Conservation (phyloP, 2,797 vertebrate genomes). For the Acanthis flammea region DNA sequence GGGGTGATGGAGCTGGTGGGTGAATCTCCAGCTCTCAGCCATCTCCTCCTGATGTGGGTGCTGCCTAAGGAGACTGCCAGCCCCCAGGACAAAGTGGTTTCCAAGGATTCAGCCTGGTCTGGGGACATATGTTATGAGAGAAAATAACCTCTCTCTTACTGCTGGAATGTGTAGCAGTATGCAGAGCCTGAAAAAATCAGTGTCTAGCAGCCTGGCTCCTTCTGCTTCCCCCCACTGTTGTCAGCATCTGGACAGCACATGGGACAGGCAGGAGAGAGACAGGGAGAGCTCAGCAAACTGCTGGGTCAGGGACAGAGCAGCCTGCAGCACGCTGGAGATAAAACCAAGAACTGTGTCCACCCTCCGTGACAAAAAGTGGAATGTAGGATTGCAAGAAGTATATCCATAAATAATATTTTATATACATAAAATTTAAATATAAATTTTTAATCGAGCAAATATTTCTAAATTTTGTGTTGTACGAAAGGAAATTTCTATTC, state of each 20-base stretch:
- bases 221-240: background rate
- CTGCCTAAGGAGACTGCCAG: background rate
- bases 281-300: background rate
- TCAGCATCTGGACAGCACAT: background rate
- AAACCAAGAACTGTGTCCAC: background rate
- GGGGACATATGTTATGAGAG: background rate
- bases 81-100: background rate
- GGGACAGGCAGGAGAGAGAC: background rate
- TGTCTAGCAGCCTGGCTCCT: background rate
- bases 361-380: rapidly evolving
- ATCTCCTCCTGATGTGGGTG: rapidly evolving
- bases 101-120: background rate
- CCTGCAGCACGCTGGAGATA: background rate
- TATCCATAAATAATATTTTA: background rate
- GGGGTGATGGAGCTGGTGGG: rapidly evolving
- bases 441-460: background rate
- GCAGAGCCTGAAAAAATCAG: background rate
- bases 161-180: rapidly evolving
- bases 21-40: background rate
- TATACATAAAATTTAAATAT: no score
- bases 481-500: background rate
- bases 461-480: background rate
- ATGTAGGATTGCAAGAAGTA: background rate
- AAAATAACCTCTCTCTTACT: background rate
- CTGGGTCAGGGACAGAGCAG: background rate